Conservation (phyloP, 2,113 vertebrate species). For the Limanda limanda region DNA sequence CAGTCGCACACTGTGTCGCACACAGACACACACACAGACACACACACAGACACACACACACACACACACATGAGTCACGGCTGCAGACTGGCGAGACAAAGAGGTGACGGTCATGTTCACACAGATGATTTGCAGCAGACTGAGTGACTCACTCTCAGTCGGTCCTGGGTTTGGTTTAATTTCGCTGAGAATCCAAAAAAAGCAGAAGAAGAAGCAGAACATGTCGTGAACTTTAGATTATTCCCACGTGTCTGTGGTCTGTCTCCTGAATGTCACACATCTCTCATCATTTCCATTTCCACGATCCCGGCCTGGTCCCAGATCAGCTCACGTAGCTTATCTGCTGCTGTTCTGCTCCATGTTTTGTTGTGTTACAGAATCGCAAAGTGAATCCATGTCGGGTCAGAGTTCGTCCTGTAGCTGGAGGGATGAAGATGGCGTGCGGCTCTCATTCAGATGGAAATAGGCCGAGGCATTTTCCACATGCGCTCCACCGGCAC, state of each 20-base stretch:
- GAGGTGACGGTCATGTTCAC: too few species aligned
- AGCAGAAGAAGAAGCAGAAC: not conserved
- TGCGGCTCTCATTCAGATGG: slow-evolving; percentile 32
- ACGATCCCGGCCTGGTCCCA: slow-evolving; percentile 13
- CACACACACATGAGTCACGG: too few species aligned
- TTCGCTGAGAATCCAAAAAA: not conserved
- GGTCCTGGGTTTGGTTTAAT: not conserved
- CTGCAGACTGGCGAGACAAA: too few species aligned
- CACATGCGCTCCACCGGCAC: not conserved
- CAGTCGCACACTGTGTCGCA: too few species aligned
- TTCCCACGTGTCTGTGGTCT: too few species aligned
- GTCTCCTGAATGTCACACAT: slow-evolving; percentile 39
- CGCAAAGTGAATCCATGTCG: not conserved
- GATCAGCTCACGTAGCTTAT: slow-evolving; percentile 19
- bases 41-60: too few species aligned
- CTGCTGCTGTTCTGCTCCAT: not conserved
- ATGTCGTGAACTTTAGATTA: slow-evolving; percentile 35
- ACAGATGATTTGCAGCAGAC: too few species aligned
- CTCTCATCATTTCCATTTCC: slow-evolving; percentile 9
- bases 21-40: too few species aligned
- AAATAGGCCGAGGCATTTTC: slow-evolving; percentile 37
- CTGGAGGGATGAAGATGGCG: slow-evolving; percentile 18
- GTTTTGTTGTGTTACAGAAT: not conserved
- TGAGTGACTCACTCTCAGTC: not conserved
- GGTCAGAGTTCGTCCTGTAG: slow-evolving; percentile 11